Evolutionary conservation across 2,888 invertebrate species (phyloP).

Genomic region (Muschampia staudingeri): DNA sequence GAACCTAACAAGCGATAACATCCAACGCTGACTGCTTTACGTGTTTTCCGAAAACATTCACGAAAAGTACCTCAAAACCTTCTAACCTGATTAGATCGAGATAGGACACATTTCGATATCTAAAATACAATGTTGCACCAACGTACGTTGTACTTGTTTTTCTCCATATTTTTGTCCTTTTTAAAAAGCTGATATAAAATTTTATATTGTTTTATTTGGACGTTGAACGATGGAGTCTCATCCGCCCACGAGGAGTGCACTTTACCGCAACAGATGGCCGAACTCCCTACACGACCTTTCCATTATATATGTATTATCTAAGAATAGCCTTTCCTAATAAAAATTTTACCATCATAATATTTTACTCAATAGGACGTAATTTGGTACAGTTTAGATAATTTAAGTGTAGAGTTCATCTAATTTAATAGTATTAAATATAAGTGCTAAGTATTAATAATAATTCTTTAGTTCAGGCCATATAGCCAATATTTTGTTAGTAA

Average conservation of each 20-base stretch:
- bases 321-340: background rate
- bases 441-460: too few species aligned
- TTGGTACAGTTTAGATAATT: too few species aligned
- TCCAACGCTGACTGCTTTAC: background rate
- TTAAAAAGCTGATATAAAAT: background rate
- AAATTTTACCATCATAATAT: background rate
- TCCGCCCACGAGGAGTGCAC: slow-evolving; percentile 78
- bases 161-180: background rate
- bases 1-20: too few species aligned
- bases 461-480: too few species aligned
- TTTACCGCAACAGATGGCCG: slow-evolving; percentile 86
- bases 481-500: too few species aligned
- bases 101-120: background rate
- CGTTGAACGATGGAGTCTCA: slow-evolving; percentile 80
- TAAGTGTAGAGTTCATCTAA: too few species aligned
- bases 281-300: slow-evolving; percentile 67
- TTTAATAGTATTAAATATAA: too few species aligned
- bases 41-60: background rate
- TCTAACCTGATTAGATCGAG: slow-evolving; percentile 3
- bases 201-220: slow-evolving; percentile 79
- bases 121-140: background rate
- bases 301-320: slow-evolving; percentile 34
- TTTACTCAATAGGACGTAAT: background rate
- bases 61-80: background rate
- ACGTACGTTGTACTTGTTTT: background rate